These are phyloP conservation scores for Sebastes vulpes DNA, from an alignment of 2,797 vertebrate genomes.

Conservation along the genomic window DNA sequence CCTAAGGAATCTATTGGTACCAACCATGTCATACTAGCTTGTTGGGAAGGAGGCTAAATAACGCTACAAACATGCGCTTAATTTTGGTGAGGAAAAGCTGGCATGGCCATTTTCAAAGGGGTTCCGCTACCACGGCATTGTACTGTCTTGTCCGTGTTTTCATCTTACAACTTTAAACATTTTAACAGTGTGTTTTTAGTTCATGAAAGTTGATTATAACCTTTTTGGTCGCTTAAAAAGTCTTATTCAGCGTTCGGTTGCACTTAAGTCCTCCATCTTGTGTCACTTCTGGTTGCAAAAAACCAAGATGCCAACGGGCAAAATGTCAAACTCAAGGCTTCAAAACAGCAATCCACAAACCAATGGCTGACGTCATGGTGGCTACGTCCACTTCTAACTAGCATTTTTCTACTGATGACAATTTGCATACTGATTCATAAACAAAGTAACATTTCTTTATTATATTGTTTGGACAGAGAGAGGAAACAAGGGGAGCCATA, in stretches of 20 bases:
- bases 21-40: background rate
- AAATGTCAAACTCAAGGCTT: background rate
- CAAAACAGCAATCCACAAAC: background rate
- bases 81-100: too few species aligned
- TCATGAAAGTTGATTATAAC: background rate
- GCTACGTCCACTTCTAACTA: background rate
- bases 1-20: background rate
- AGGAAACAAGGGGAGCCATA: background rate
- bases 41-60: background rate
- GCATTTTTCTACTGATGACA: background rate
- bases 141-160: too few species aligned
- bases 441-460: background rate
- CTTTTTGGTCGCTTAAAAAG: background rate
- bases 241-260: background rate
- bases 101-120: too few species aligned
- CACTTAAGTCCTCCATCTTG: background rate
- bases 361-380: background rate
- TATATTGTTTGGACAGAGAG: background rate
- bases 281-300: background rate
- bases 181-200: background rate
- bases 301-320: fast-evolving
- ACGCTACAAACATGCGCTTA: background rate
- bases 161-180: background rate
- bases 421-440: background rate
- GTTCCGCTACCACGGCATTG: too few species aligned